Conservation (phyloP, 2,797 vertebrate species). For the Aulostomus chinensis region DNA sequence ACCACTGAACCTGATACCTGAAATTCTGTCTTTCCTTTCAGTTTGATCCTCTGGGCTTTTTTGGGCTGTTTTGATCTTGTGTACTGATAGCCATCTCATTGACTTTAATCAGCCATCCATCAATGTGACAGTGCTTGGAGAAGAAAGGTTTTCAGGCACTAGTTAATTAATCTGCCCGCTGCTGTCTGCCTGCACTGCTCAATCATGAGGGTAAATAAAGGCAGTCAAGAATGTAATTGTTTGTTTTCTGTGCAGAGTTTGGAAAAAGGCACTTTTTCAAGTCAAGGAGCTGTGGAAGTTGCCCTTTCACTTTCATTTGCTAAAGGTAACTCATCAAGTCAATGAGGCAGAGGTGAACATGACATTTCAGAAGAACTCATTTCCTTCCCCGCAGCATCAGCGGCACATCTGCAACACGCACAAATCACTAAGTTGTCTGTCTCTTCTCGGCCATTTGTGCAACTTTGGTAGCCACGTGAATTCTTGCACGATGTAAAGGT, state of each 20-base stretch:
- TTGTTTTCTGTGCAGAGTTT: slow-evolving; percentile 87
- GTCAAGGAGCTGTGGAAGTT: slow-evolving; percentile 74
- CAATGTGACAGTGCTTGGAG: slow-evolving; percentile 86
- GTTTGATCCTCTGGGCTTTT: slow-evolving; percentile 21
- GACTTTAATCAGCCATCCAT: slow-evolving; percentile 87
- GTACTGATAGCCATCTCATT: slow-evolving; percentile 81
- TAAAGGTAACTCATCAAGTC: slow-evolving; percentile 54
- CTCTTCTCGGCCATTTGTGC: too few relatives aligned
- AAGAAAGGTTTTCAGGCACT: slow-evolving; percentile 85
- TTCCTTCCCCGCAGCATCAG: too few relatives aligned
- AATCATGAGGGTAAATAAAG: slow-evolving; percentile 91
- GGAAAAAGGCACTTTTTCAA: slow-evolving; percentile 62
- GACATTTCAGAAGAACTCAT: too few relatives aligned
- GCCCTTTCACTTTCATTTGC: slow-evolving; percentile 66
- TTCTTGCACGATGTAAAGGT: too few relatives aligned
- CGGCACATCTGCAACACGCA: too few relatives aligned
- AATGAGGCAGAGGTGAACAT: slow-evolving; percentile 66
- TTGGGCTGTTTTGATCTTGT: slow-evolving; percentile 52
- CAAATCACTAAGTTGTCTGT: too few relatives aligned
- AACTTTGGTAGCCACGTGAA: too few relatives aligned
- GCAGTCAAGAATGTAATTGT: slow-evolving; percentile 93
- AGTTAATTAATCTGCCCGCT: slow-evolving; percentile 92
- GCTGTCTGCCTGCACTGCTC: slow-evolving; percentile 87
- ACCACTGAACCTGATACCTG: slow-evolving; percentile 29
- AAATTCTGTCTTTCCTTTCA: slow-evolving; percentile 30